Percentiles rank a stretch among this genome's conserved stretches.
Conservation (phyloP, 2,888 invertebrate species). For the Myathropa florea region DNA sequence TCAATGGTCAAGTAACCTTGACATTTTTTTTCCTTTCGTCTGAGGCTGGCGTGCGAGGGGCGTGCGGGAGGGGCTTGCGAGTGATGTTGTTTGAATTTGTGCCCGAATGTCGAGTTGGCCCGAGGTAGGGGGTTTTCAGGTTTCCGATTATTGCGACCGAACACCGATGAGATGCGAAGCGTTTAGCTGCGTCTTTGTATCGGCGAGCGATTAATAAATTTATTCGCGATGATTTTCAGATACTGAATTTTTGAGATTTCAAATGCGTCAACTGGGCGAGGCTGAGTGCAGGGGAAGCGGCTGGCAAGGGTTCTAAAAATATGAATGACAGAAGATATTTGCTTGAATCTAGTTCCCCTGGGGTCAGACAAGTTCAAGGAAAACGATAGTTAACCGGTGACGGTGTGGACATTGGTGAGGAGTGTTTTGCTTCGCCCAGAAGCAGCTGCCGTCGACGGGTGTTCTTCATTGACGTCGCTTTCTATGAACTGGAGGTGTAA, state of each 20-base stretch:
- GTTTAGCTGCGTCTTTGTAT: neutral
- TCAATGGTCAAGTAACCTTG: constrained; percentile 47
- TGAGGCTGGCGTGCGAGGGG: neutral
- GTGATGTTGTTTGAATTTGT: constrained; percentile 2
- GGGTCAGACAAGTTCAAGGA: neutral
- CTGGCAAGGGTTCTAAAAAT: neutral
- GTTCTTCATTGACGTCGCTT: neutral
- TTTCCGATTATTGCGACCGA: neutral
- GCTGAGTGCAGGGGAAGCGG: neutral
- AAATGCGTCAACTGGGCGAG: neutral
- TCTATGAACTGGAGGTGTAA: neutral
- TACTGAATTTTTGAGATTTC: neutral
- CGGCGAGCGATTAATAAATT: neutral
- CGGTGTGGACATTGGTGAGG: neutral
- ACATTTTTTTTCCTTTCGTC: constrained; percentile 45
- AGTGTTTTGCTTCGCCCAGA: neutral
- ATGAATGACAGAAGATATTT: neutral
- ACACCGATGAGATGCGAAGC: neutral
- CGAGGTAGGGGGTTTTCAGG: neutral
- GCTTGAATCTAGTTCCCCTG: neutral
- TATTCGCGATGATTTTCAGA: neutral
- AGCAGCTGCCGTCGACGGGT: neutral
- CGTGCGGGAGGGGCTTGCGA: no score
- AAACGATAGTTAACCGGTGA: neutral
- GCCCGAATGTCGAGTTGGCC: neutral